Evolutionary conservation across 2,113 vertebrate species (phyloP), one percentile per base, ranked within the genome.

Genomic region (Pygoscelis adeliae): DNA sequence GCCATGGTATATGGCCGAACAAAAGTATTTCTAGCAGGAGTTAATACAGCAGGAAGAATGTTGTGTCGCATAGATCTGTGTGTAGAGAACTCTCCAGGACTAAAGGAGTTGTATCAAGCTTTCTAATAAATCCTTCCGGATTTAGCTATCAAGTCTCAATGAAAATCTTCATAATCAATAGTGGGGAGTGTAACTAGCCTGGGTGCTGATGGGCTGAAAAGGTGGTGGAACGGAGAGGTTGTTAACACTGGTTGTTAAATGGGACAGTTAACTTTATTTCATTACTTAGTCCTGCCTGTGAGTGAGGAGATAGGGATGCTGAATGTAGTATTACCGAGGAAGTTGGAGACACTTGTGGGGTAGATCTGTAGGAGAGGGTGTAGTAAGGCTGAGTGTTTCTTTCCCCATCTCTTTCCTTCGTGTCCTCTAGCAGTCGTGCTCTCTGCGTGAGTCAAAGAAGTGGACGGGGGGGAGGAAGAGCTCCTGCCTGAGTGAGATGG

Each of bases 251-350:
- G 40, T 2, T 34, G 32, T 21, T 22, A 55, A 36, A 20, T 3
- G 62, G 55, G 38, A 16, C 52, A 12, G 25, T 23, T 40, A 15
- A 8, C 22, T 42, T 23, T 0, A 18, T 52, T 22, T 50, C 27
- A 3, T 26, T 14, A 5, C 32, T 81, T 40, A 5, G 16, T 52
- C 44, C 52, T 40, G 67, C 30, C 30, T 10, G 40, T 10, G 61
- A 55, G 61, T 1, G 21, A 61, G 76, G 67, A 53, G 20, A 3
- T 6, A 1, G 29, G 17, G 67, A 9, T 67, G 61, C 46, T 19
- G 56, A 11, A 5, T 4, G n/a, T 8, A 2, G 2, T 16, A 9
- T 10, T 15, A 7, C 22, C 0, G 11, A 21, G 52, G 74, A 34
- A 11, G 26, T 1, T 20, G 53, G 14, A 23, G n/a, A 23, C 25